Evolutionary conservation across 2,888 invertebrate species (phyloP).

Genomic region (Thalpophila matura): DNA sequence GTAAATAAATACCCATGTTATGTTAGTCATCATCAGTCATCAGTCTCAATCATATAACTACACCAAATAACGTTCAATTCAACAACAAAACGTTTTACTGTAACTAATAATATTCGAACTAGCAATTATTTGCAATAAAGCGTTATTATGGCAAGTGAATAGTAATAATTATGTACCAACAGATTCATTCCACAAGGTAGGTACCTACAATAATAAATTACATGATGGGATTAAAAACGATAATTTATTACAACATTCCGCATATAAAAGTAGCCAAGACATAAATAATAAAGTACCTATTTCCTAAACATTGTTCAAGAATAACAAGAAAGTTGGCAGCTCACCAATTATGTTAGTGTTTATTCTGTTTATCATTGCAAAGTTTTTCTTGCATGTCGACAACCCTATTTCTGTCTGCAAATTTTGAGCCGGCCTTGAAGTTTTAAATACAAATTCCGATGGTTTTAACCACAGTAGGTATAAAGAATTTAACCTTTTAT

Average conservation of each 20-base stretch:
- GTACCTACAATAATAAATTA: neutral
- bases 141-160: neutral
- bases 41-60: neutral
- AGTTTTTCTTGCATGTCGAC: constrained; percentile 54
- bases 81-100: neutral
- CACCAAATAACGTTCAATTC: neutral
- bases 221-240: neutral
- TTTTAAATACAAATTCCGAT: constrained; percentile 32
- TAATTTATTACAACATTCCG: constrained; percentile 29
- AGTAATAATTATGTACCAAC: neutral
- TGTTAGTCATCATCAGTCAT: too few relatives aligned
- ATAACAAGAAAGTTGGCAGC: constrained; percentile 58
- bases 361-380: constrained; percentile 52
- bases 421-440: constrained; percentile 45
- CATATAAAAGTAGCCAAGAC: constrained; percentile 25
- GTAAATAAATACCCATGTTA: too few relatives aligned
- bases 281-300: constrained; percentile 53
- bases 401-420: constrained; percentile 47
- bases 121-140: constrained; percentile 8
- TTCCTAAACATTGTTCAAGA: constrained; percentile 61
- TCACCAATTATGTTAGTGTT: constrained; percentile 54
- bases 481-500: too few relatives aligned
- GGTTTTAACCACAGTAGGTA: too few relatives aligned
- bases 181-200: neutral
- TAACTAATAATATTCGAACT: neutral